A percentile compares a stretch with the other conserved stretches of the same genome.
These are phyloP conservation scores for Puffinus mauretanicus DNA, from an alignment of 2,113 vertebrate genomes.

Conservation along the genomic window DNA sequence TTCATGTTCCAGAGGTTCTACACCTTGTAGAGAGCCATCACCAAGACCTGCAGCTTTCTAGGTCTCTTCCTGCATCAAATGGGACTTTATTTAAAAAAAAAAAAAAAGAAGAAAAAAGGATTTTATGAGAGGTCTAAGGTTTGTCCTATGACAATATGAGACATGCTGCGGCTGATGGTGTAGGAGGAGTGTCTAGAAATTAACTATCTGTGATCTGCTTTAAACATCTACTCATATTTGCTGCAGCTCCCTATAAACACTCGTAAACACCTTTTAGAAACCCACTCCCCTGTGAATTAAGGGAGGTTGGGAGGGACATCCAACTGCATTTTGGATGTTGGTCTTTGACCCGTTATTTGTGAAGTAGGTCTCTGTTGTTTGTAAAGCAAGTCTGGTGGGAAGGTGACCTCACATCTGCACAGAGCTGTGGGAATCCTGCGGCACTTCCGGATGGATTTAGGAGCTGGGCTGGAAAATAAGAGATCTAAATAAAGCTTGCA, in stretches of 20 bases:
- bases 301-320: background rate
- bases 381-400: background rate
- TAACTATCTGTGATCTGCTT: background rate
- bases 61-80: background rate
- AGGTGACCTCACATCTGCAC: background rate
- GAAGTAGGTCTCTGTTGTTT: background rate
- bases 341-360: accelerated
- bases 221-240: background rate
- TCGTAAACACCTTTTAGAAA: background rate
- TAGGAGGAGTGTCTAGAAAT: background rate
- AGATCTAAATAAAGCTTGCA: background rate
- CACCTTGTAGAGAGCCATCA: background rate
- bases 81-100: background rate
- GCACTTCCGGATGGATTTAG: background rate
- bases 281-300: background rate
- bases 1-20: background rate
- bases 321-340: background rate
- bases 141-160: background rate
- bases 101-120: background rate
- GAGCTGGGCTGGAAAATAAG: background rate
- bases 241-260: background rate
- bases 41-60: background rate
- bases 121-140: background rate
- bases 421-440: background rate
- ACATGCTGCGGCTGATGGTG: background rate